A percentile compares a stretch with the other conserved stretches of the same genome.
These are phyloP conservation scores for Teleopsis dalmanni DNA, from an alignment of 1,140 invertebrate genomes.

Conservation along the genomic window DNA sequence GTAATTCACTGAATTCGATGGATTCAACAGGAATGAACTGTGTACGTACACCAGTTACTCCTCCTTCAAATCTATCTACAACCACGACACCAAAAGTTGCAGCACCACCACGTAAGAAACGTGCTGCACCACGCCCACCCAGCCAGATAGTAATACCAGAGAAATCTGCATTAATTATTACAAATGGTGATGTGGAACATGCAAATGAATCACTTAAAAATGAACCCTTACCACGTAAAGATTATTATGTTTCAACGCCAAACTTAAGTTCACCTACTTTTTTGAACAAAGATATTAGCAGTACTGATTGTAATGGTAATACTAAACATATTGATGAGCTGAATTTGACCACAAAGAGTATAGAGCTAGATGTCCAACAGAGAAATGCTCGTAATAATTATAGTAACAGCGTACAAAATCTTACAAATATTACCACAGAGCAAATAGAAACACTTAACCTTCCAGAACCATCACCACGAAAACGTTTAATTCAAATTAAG, in stretches of 20 bases:
- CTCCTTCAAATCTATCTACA: constrained; percentile 9
- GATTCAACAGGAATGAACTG: constrained; percentile 43
- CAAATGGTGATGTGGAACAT: constrained; percentile 14
- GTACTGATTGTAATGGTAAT: constrained; percentile 21
- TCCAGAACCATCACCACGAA: constrained; percentile 35
- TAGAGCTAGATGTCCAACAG: constrained; percentile 7
- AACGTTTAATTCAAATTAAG: constrained; percentile 30
- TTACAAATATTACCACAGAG: constrained; percentile 4
- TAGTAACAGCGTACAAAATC: constrained; percentile 14
- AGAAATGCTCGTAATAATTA: constrained; percentile 12
- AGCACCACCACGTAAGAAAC: constrained; percentile 39
- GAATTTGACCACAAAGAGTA: background rate
- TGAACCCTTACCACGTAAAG: constrained; percentile 24
- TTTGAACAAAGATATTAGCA: background rate
- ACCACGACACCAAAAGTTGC: constrained; percentile 9
- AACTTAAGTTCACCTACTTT: constrained; percentile 20
- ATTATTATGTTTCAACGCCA: constrained; percentile 39
- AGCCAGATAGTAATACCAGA: constrained; percentile 36
- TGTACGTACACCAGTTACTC: constrained; percentile 26
- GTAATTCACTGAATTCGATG: constrained; percentile 41
- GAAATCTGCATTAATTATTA: constrained; percentile 22
- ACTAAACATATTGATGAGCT: background rate
- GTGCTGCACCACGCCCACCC: constrained; percentile 35
- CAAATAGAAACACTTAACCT: constrained; percentile 15
- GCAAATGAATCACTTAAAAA: background rate